Evolutionary conservation across 2,888 invertebrate species (phyloP), one percentile per base, ranked within the genome.

Genomic region (Tromatobia lineatoria): DNA sequence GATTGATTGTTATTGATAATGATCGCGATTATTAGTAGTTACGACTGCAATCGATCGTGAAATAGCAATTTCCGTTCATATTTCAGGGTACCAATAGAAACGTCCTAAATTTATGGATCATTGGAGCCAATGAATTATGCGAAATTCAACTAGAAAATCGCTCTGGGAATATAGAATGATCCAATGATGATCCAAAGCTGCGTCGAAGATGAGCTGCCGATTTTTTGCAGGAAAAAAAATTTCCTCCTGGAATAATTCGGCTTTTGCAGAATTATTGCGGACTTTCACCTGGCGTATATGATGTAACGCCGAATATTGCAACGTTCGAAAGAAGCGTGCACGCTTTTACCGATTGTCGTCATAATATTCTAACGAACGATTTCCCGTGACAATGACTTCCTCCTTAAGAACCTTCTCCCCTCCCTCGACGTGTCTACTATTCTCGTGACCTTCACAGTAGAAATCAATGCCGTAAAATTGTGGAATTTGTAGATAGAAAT

Each of bases 221-320:
- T 20, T 38, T 34, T 29, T 47, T 67, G 10, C n/a, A 42, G 57
- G 59, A 47, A 59, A n/a, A 34, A 38, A 38, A 61, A 73, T 29
- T 54, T 66, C 15, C 20, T 23, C 1, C 38, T n/a, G 18, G 47
- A 50, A 73, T 61, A 76, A 77, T 82, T 82, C 47, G 70, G 47
- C 20, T 61, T 76, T 85, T 18, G 38, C 69, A 20, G 78, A 85
- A 75, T 83, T 50, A 78, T 81, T 18, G 34, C 23, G 38, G 38
- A 83, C 83, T 83, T 85, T 85, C 83, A 85, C 85, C 69, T 64
- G 54, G 11, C 45, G 64, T 10, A 18, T n/a, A 18, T 73, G 67
- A 38, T 69, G 69, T 75, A 78, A 67, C 67, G 59, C 50, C 20
- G 50, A 61, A n/a, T 57, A 57, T 23, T 42, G 47, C 47, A 18